Evolutionary conservation across 2,113 vertebrate genomes (phyloP), one percentile per base, ranked within the genome.

Genomic region (Prochilodus magdalenae): DNA sequence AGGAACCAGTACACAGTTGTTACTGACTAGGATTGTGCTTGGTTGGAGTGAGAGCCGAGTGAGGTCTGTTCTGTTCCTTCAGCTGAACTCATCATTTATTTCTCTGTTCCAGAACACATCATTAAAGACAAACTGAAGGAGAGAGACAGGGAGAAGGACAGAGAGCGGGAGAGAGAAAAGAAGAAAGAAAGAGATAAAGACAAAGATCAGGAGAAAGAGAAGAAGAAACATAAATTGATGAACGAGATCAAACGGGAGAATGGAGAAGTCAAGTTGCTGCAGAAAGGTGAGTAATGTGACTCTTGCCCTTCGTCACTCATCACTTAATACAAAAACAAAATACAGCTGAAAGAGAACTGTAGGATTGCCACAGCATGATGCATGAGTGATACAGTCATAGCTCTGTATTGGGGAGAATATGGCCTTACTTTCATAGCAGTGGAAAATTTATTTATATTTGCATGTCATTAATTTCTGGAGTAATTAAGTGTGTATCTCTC

Each of bases 221-320:
- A 95, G 93, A 97, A 96, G 92, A 97, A 97, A 86, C 95, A 97
- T 92, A 98, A 96, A 93, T 85, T 94, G 87, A 95, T 96, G 88
- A 96, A 94, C 83, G 96, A 98, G 90, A 94, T 97, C 84, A 99
- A 98, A 93, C 96, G 97, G 89, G 97, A 99, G 90, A 99, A 99
- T 63, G 97, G 97, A 84, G 96, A 97, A 86, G 91, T 98, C 84
- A 97, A 96, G 87, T 91, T 96, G 85, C 92, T 95, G 33, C 94
- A 96, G 89, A 99, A 98, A 97, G 96, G 97, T 99, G 89, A 55
- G 93, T 93, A 71, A 27, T 40, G 24, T 26, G 24, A 16, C 22
- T 67, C 5, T 14, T 5, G n/a, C n/a, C n/a, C n/a, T n/a, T n/a
- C n/a, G 10, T 47, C 36, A 27, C 22, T 11, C 36, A 70, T 44